Conservation (phyloP, 1,140 invertebrate genomes). For the Streblospio benedicti region DNA sequence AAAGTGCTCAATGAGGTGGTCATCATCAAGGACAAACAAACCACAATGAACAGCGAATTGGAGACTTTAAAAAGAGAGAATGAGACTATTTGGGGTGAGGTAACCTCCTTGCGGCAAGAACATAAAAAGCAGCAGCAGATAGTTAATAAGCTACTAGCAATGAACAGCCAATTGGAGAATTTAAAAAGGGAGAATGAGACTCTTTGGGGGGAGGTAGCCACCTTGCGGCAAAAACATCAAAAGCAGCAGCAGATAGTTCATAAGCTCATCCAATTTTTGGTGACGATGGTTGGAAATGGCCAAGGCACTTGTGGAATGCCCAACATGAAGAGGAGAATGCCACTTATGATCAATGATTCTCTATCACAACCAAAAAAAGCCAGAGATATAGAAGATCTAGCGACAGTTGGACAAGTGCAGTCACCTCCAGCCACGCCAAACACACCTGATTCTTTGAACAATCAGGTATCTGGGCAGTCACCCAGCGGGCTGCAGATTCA, state of each 20-base stretch:
- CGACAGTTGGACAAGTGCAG: too few species aligned
- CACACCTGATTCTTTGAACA: too few species aligned
- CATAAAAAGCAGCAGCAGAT: conserved; percentile 95
- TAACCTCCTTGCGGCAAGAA: conserved; percentile 80
- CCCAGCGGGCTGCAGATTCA: too few species aligned
- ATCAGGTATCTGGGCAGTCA: too few species aligned
- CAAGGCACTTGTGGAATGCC: conserved; percentile 34
- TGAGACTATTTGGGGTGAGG: conserved; percentile 87
- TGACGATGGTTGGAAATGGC: conserved; percentile 69
- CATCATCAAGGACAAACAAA: too few species aligned
- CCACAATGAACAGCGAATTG: too few species aligned
- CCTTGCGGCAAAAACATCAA: conserved; percentile 80
- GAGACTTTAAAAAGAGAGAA: too few species aligned
- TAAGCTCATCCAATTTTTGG: conserved; percentile 89
- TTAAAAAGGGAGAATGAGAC: conserved; percentile 74
- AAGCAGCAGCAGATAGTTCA: conserved; percentile 97
- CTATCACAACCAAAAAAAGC: too few species aligned
- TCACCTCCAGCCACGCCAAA: too few species aligned
- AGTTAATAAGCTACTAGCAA: conserved; percentile 74
- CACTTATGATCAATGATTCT: conserved; percentile 48
- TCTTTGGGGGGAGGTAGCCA: conserved; percentile 85
- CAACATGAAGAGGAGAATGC: conserved; percentile 40
- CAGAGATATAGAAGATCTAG: too few species aligned
- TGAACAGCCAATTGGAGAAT: conserved; percentile 9
- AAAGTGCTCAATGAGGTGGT: too few species aligned